A percentile compares a stretch with the other conserved stretches of the same genome.
phyloP scores from a whole-genome alignment of 2,888 invertebrate species.

The Margaritifera margaritifera region DNA sequence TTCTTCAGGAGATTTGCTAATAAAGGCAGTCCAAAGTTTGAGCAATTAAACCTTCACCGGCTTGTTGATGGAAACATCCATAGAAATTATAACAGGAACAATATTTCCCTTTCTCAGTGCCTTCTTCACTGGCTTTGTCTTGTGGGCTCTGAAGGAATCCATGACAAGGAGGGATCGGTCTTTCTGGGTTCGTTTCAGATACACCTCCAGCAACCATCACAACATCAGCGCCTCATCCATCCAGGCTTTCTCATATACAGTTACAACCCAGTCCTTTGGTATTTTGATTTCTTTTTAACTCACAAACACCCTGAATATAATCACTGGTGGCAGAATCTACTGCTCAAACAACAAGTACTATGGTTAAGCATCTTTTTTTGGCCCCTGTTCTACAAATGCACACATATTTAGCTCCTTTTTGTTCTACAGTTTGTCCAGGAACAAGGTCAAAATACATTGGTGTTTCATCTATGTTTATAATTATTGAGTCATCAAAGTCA shows the following conservation, averaged over 20 bases:
- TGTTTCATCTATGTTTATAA: slow-evolving; percentile 29
- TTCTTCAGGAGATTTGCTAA: no score
- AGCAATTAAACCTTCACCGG: slow-evolving; percentile 16
- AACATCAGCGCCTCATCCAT: slow-evolving; percentile 17
- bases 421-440: slow-evolving; percentile 12
- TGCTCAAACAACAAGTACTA: slow-evolving; percentile 12
- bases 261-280: slow-evolving; percentile 13
- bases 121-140: no score
- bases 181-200: slow-evolving; percentile 6
- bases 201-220: slow-evolving; percentile 16
- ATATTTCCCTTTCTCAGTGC: slow-evolving; percentile 8
- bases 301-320: slow-evolving; percentile 23
- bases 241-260: slow-evolving; percentile 19
- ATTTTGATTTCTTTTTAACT: slow-evolving; percentile 1
- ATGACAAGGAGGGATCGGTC: slow-evolving; percentile 17
- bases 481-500: slow-evolving; percentile 23
- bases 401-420: slow-evolving; percentile 11
- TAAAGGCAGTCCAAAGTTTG: neutral
- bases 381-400: slow-evolving; percentile 11
- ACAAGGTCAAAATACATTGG: slow-evolving; percentile 18
- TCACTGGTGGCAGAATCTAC: slow-evolving; percentile 13
- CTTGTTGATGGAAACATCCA: slow-evolving; percentile 23
- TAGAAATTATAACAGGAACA: slow-evolving; percentile 16
- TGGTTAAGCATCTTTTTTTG: slow-evolving; percentile 22
- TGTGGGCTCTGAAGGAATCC: slow-evolving; percentile 20